These are phyloP conservation scores for Danio kyathit DNA, from an alignment of 2,797 vertebrate genomes.

Conservation along the genomic window DNA sequence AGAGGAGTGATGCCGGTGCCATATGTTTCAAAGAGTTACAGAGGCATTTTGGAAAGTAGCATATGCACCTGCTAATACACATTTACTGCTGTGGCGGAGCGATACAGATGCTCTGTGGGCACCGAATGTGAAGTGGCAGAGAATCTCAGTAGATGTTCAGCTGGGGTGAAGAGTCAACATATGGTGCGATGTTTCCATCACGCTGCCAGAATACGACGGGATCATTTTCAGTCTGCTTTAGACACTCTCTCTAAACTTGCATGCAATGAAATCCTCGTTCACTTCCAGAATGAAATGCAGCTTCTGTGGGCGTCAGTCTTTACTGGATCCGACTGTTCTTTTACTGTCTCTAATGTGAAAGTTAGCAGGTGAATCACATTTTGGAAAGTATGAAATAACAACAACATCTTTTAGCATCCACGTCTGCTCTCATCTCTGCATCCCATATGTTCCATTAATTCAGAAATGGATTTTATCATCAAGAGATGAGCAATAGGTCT, in stretches of 20 bases:
- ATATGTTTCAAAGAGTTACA: slow-evolving; percentile 55
- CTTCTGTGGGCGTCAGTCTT: slow-evolving; percentile 56
- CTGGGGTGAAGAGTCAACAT: slow-evolving; percentile 61
- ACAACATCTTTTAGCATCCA: slow-evolving; percentile 36
- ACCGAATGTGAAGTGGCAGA: slow-evolving; percentile 30
- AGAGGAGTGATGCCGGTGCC: slow-evolving; percentile 39
- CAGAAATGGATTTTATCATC: slow-evolving; percentile 57
- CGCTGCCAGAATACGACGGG: slow-evolving; percentile 4
- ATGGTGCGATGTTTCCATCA: slow-evolving; percentile 43
- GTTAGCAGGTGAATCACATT: slow-evolving; percentile 53
- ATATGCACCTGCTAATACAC: slow-evolving; percentile 45
- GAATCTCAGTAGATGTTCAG: slow-evolving; percentile 13
- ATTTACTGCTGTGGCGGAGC: slow-evolving; percentile 37
- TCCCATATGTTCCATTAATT: slow-evolving; percentile 24
- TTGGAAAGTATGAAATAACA: slow-evolving; percentile 47
- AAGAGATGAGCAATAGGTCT: slow-evolving; percentile 49
- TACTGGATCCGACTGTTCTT: slow-evolving; percentile 51
- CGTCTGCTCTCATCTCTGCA: slow-evolving; percentile 28
- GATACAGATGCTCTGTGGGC: slow-evolving; percentile 51
- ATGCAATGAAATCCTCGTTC: slow-evolving; percentile 31
- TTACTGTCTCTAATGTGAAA: slow-evolving; percentile 57
- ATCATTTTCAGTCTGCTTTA: slow-evolving; percentile 31
- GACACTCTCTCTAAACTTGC: neutral
- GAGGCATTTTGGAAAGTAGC: slow-evolving; percentile 43
- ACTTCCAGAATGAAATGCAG: slow-evolving; percentile 53